phyloP scores from a whole-genome alignment of 2,113 vertebrate genomes.

The Chionis minor region DNA sequence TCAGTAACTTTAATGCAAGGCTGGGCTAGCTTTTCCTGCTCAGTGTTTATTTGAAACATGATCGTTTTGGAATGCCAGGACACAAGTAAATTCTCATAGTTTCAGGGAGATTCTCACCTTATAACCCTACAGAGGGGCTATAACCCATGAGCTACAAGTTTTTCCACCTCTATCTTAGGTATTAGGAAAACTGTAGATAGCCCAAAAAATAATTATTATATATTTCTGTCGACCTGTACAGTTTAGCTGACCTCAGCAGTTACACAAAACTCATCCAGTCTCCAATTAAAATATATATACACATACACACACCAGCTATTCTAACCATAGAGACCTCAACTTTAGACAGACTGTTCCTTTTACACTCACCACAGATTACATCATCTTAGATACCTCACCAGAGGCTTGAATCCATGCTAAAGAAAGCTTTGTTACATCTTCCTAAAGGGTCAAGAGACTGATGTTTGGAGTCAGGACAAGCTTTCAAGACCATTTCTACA shows the following conservation, averaged over 20 bases:
- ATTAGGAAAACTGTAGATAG: neutral
- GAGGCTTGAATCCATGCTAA: neutral
- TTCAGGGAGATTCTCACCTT: neutral
- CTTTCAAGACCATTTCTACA: neutral
- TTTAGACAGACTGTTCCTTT: neutral
- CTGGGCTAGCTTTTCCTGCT: neutral
- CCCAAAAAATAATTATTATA: neutral
- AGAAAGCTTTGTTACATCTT: neutral
- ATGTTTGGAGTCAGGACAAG: neutral
- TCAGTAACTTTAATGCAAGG: neutral
- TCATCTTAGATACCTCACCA: neutral
- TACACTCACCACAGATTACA: neutral
- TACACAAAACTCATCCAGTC: neutral
- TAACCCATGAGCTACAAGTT: neutral
- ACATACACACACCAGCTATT: neutral
- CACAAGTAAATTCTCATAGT: neutral
- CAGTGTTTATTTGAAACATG: neutral
- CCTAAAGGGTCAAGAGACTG: neutral
- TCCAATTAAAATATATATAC: neutral
- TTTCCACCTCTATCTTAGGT: neutral
- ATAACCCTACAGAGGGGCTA: no score
- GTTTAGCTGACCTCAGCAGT: neutral
- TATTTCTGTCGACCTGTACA: neutral
- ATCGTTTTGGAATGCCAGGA: neutral
- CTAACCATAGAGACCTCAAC: neutral